A percentile compares a stretch with the other conserved stretches of the same genome.
phyloP scores from a whole-genome alignment of 2,113 vertebrate genomes.

The Grus americana region DNA sequence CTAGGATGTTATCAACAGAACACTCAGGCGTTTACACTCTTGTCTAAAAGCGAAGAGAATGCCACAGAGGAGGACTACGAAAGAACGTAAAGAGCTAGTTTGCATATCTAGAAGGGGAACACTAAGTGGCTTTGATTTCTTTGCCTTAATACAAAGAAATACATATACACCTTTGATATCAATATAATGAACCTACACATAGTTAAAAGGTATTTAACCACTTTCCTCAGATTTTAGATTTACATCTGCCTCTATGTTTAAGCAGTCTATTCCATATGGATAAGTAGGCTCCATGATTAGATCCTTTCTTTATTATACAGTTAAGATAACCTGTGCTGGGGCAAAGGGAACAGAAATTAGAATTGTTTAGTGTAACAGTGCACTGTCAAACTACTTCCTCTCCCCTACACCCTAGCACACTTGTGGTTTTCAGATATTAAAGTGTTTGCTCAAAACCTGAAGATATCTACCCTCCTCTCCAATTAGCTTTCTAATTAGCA shows the following conservation, averaged over 20 bases:
- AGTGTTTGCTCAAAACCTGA: background rate
- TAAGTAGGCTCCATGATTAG: background rate
- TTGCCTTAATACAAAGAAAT: background rate
- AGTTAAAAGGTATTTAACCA: background rate
- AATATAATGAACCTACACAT: background rate
- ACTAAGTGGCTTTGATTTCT: background rate
- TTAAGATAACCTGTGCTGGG: background rate
- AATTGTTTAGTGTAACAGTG: background rate
- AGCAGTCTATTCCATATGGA: background rate
- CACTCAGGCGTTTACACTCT: background rate
- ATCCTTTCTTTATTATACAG: background rate
- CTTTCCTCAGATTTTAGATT: background rate
- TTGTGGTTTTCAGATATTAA: background rate
- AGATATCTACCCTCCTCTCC: background rate
- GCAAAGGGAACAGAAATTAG: background rate
- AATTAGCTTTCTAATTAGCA: background rate
- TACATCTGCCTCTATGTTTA: background rate
- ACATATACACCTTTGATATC: background rate
- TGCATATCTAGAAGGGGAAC: background rate
- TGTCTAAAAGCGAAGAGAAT: background rate
- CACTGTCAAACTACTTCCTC: background rate
- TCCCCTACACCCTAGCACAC: background rate
- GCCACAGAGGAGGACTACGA: background rate
- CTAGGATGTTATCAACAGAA: background rate
- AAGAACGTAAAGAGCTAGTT: background rate